Evolutionary conservation across 2,113 vertebrate genomes (phyloP).

Genomic region (Rhipidura dahli): DNA sequence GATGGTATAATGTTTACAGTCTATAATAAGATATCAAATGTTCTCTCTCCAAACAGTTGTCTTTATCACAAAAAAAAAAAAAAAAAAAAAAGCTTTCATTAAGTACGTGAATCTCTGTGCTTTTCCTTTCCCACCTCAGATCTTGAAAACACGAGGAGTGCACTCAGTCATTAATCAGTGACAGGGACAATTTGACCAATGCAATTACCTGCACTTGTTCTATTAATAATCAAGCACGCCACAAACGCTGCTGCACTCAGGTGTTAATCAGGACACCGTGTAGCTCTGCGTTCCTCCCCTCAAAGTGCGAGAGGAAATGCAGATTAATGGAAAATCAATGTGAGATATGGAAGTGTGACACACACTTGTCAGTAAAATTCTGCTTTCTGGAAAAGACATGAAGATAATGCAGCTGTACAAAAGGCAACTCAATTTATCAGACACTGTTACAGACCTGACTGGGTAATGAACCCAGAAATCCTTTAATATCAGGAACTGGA

Average conservation of each 20-base stretch:
- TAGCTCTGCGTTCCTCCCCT: neutral
- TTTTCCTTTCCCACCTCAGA: neutral
- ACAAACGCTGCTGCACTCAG: constrained; percentile 44
- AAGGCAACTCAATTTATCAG: constrained; percentile 18
- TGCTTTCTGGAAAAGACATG: neutral
- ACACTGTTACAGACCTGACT: neutral
- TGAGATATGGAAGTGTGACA: constrained; percentile 44
- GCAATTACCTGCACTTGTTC: constrained; percentile 59
- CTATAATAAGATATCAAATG: constrained; percentile 32
- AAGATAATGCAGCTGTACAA: neutral
- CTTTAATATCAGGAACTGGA: neutral
- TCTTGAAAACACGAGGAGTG: neutral
- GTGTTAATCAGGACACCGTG: constrained; percentile 48
- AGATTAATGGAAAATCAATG: constrained; percentile 50
- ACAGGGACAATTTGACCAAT: constrained; percentile 3
- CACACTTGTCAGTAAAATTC: neutral
- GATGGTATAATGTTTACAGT: neutral
- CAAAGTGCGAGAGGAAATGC: constrained; percentile 3
- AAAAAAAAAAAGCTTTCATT: neutral
- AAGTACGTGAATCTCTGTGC: neutral
- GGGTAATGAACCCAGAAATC: constrained; percentile 5
- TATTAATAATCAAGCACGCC: constrained; percentile 50
- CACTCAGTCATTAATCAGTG: constrained; percentile 42
- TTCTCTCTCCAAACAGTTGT: constrained; percentile 10
- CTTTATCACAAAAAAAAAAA: neutral